phyloP scores from a whole-genome alignment of 2,797 vertebrate species.

The Dipus sagitta region DNA sequence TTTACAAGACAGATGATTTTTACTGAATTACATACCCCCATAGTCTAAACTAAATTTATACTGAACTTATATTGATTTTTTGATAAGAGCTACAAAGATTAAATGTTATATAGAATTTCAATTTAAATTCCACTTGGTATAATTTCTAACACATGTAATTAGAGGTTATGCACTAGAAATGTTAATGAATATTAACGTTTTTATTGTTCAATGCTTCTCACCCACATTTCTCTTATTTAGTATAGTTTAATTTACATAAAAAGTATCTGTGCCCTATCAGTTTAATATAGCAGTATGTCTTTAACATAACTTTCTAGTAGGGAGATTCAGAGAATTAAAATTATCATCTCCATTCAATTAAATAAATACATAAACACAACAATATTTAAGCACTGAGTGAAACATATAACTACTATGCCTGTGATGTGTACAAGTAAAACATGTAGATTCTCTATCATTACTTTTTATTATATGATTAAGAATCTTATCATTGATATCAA shows the following conservation, averaged over 20 bases:
- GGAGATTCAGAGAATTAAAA: constrained; percentile 17
- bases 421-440: constrained; percentile 53
- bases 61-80: neutral
- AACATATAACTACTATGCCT: constrained; percentile 72
- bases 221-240: neutral
- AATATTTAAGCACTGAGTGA: constrained; percentile 11
- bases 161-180: neutral
- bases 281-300: neutral
- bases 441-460: constrained; percentile 67
- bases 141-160: neutral
- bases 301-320: neutral
- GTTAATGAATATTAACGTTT: neutral
- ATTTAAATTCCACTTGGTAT: neutral
- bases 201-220: neutral
- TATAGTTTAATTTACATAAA: too few species aligned
- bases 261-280: neutral
- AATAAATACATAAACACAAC: constrained; percentile 34
- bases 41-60: neutral
- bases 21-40: neutral
- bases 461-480: constrained; percentile 55
- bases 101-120: neutral
- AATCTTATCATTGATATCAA: constrained; percentile 46
- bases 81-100: neutral
- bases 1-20: neutral
- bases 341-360: neutral